Conservation (phyloP, 2,797 vertebrate species). For the Falco peregrinus region DNA sequence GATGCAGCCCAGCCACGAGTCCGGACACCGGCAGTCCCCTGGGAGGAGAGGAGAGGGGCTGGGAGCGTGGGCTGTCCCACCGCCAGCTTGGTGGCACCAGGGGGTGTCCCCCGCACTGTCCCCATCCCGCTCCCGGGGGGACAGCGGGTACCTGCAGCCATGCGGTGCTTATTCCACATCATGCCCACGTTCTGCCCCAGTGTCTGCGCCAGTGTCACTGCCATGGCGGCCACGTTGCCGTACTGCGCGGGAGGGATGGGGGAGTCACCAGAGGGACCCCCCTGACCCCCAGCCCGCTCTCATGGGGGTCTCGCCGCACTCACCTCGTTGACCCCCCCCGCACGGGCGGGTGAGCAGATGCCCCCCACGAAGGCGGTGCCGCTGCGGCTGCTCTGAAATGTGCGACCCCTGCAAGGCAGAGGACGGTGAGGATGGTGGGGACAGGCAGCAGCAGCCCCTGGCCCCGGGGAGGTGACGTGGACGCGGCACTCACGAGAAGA, state of each 20-base stretch:
- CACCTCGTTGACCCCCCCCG: conserved; percentile 91
- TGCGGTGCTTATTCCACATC: conserved; percentile 92
- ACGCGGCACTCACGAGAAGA: conserved; percentile 86
- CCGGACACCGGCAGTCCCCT: conserved; percentile 93
- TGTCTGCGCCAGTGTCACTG: conserved; percentile 90
- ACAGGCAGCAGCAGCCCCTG: neutral
- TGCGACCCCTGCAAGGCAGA: conserved; percentile 82
- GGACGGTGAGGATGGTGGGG: neutral
- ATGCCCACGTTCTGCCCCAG: conserved; percentile 95
- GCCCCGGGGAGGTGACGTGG: neutral
- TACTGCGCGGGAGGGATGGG: conserved; percentile 75
- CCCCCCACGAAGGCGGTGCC: conserved; percentile 90
- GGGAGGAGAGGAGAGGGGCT: neutral
- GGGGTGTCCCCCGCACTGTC: accelerated
- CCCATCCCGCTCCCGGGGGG: accelerated
- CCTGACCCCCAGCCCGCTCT: neutral
- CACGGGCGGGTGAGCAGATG: conserved; percentile 84
- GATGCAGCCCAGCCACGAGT: conserved; percentile 92
- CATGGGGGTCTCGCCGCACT: neutral
- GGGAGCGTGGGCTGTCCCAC: neutral
- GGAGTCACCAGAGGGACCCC: neutral
- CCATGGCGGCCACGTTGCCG: conserved; percentile 88
- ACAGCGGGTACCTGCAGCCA: conserved; percentile 82
- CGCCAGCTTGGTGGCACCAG: neutral
- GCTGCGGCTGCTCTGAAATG: conserved; percentile 90